phyloP scores from a whole-genome alignment of 2,113 vertebrate genomes.

The Paramormyrops kingsleyae region DNA sequence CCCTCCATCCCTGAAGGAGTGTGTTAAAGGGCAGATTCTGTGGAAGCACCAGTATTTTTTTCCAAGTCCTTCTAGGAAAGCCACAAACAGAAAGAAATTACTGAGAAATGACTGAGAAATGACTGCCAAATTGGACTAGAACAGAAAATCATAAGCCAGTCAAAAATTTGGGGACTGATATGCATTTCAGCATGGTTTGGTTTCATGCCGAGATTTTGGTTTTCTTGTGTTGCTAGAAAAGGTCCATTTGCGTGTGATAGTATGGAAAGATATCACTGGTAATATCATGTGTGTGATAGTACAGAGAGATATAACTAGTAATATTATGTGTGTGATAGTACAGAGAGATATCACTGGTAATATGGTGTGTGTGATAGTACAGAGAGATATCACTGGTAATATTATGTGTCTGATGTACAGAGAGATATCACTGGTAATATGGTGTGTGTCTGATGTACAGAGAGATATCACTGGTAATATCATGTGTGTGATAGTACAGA shows the following conservation, averaged over 20 bases:
- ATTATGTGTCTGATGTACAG: no score
- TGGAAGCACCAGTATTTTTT: not conserved
- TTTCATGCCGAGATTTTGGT: not conserved
- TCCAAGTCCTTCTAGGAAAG: not conserved
- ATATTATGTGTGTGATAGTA: no score
- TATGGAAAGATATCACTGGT: not conserved
- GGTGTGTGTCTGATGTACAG: not conserved
- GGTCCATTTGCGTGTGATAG: not conserved
- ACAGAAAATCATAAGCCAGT: not conserved
- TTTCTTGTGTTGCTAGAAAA: not conserved
- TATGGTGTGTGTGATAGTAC: not conserved
- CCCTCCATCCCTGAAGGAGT: not conserved
- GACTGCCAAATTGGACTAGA: not conserved
- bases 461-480: not conserved
- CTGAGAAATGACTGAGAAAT: not conserved
- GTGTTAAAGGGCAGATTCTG: constrained; percentile 5
- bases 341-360: not conserved
- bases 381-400: not conserved
- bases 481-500: not conserved
- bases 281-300: no score
- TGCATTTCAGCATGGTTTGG: not conserved
- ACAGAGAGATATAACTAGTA: no score
- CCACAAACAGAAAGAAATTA: not conserved
- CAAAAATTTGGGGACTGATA: not conserved
- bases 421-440: no score